Base-by-base conservation (phyloP, 2,113 vertebrate genomes). In the Puffinus mauretanicus region DNA sequence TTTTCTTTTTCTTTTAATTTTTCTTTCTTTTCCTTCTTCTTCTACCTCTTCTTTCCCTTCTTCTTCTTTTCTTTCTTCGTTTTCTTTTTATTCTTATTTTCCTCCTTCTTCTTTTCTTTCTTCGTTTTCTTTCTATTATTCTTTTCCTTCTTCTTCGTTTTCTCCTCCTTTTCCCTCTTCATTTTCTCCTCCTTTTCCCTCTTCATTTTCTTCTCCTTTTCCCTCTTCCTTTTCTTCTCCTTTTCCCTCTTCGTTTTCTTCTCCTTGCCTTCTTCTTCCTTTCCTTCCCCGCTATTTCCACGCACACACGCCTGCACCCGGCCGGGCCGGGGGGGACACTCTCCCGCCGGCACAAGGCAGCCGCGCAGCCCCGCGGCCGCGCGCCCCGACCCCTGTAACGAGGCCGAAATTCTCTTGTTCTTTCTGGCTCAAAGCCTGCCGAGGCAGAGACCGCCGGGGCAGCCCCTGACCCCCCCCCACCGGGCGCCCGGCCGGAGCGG, bases 131-230 rank as follows among this genome's bases (percentile, higher is more conserved):
- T 13, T 13, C 24, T 14, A 3, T 19, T 25, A 7, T 7, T 3
- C 3, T 20, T n/a, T 10, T 7, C 3, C 6, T 7, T 14, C 13
- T 10, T 7, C 12, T 27, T 6, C 34, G 11, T 15, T 15, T 49
- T 42, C 6, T 34, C 11, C 40, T 34, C 5, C 8, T 24, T 9
- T 16, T 10, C 27, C 27, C 16, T 7, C 12, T 27, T 6, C 34
- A 6, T 15, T 15, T 49, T 42, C 6, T 34, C 11, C 40, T 34
- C 5, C 8, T 24, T 9, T 27, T 10, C 27, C 27, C 16, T 30
- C 16, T 34, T 44, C 13, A 3, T n/a, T 65, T 29, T 22, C 13
- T 24, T 29, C 13, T 11, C 5, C 7, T 27, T 46, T 22, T 13
- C 11, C 11, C 2, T 24, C n/a, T 47, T 62, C 25, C 0, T 32